Evolutionary conservation across 2,113 vertebrate species (phyloP), one percentile per base, ranked within the genome.

Genomic region (Pelmatolapia mariae): DNA sequence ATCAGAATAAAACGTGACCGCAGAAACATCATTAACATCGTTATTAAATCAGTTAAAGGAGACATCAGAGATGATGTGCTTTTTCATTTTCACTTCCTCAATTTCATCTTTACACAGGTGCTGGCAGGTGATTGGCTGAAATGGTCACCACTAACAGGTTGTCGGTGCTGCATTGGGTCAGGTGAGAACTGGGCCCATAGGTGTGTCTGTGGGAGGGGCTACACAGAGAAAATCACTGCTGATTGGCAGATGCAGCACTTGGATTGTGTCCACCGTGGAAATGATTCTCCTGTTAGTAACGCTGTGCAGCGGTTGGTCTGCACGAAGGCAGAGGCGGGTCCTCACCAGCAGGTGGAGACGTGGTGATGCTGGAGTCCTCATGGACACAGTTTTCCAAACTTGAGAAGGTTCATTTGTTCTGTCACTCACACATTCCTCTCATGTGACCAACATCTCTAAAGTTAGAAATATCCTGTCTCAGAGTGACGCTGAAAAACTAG

Each of bases 201-300:
- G 33, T 40, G 33, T 40, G 63, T 68, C 33, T 68, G 33, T 40
- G 63, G 63, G 33, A 68, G 63, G 63, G 63, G 63, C 63, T 68
- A 38, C 63, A 22, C 1, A 38, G 19, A 68, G 33, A 68, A 8
- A 68, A 22, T 38, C 33, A 40, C 33, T 22, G 11, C 7, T 40
- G 63, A 68, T 40, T 38, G 61, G 33, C 19, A 38, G 61, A n/a
- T 68, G 63, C 33, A 68, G 33, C 19, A 13, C 33, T 38, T 7
- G 1, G 13, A 54, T 22, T 53, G 26, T 61, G 57, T 61, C 57
- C 29, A 6, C 26, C 0, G 0, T 61, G 26, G 8, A 61, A 61
- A 4, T 0, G 3, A 33, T 10, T 16, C 29, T 63, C 29, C 59
- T 63, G 29, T 33, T 7, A 63, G 31, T 36, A 36, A 63, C 2